Base-by-base conservation (phyloP, 2,113 vertebrate genomes). In the Leptosomus discolor region DNA sequence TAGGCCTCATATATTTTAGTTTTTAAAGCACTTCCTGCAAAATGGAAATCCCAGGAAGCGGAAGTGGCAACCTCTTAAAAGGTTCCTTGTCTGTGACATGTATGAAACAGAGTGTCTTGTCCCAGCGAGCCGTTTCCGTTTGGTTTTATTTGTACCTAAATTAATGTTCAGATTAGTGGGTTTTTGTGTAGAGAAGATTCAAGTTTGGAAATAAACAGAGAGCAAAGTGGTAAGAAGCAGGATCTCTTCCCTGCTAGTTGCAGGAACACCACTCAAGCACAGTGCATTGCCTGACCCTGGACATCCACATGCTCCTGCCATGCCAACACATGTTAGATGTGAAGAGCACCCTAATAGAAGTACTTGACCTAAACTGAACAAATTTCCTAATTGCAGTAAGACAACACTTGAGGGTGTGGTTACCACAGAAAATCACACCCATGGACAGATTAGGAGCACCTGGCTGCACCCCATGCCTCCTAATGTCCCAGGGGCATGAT, bases 331-430 rank as follows among this genome's bases (percentile, higher is more conserved):
- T 18, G 43, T 85, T 30, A 79, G 48, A 16, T 68, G 32, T 88
- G 78, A 88, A 88, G 61, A 88, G 36, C 61, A 57, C 48, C 53
- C 67, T 80, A 50, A 92, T 1, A 74, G 65, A 83, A 84, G 71
- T 29, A 75, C 71, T 97, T 84, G 95, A 91, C 77, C 81, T 93
- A 92, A 90, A 90, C 78, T 61, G 71, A 94, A 88, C 83, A 93
- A 92, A 97, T 97, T 96, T 88, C 71, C 88, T 93, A 96, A 93
- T 30, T 91, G 88, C 85, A 94, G 57, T 80, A 76, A 94, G 37
- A 91, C 83, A 90, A 67, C 90, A 92, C 91, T 93, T 61, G 87
- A 95, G 81, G 95, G 95, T 97, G 96, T 96, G 95, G 92, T 94
- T 95, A 90, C 4, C 1, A 71, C 86, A 94, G 90, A 75, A 91